phyloP scores from a whole-genome alignment of 1,140 invertebrate species.

The Matsumurasca onukii region DNA sequence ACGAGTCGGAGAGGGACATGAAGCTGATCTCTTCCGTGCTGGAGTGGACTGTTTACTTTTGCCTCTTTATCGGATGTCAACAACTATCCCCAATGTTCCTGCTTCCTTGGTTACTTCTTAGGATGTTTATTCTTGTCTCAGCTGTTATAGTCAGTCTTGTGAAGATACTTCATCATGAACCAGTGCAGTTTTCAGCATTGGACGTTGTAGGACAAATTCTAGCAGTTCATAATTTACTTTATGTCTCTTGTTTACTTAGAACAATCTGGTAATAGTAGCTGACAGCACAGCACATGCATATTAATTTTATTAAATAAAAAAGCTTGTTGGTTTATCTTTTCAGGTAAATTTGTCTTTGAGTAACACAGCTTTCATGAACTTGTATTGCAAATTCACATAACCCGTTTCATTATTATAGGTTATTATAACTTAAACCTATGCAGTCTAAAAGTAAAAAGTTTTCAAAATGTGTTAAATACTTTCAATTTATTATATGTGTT shows the following conservation, averaged over 20 bases:
- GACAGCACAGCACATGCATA: too few species aligned
- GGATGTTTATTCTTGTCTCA: not conserved
- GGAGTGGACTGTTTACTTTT: constrained; percentile 7
- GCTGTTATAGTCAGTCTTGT: not conserved
- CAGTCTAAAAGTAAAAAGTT: too few species aligned
- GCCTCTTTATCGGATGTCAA: not conserved
- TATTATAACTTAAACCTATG: too few species aligned
- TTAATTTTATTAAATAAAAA: too few species aligned
- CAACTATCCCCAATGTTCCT: not conserved
- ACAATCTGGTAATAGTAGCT: too few species aligned
- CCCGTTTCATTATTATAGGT: too few species aligned
- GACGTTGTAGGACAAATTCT: not conserved
- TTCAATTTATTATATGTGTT: too few species aligned
- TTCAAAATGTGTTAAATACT: too few species aligned
- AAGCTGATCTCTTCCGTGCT: not conserved
- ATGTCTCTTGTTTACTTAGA: not conserved
- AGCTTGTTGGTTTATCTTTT: too few species aligned
- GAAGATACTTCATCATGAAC: not conserved
- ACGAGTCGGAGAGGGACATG: not conserved
- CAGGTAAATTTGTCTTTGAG: too few species aligned
- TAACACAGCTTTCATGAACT: too few species aligned
- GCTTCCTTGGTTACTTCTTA: not conserved
- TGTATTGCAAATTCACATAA: too few species aligned
- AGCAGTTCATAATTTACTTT: constrained; percentile 7
- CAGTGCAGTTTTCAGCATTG: not conserved